These are phyloP conservation scores for Strigamia transsilvanica DNA, from an alignment of 2,888 invertebrate genomes.

Conservation along the genomic window DNA sequence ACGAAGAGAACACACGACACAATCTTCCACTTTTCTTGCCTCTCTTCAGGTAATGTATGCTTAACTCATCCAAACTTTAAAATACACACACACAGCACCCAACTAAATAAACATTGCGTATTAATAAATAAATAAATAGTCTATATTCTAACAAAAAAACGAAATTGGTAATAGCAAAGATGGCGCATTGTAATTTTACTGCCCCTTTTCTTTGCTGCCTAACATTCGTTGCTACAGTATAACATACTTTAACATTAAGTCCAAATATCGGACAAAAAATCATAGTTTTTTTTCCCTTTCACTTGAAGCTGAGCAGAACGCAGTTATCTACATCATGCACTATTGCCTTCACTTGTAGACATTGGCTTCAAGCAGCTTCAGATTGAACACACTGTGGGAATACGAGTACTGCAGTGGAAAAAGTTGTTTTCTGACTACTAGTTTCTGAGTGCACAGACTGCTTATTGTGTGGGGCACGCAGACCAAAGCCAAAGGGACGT, in stretches of 20 bases:
- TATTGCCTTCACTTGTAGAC: conserved; percentile 41
- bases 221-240: no score
- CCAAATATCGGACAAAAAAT: background rate
- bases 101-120: background rate
- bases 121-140: no score
- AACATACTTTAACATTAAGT: background rate
- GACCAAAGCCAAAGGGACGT: conserved; percentile 34
- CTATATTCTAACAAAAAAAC: no score
- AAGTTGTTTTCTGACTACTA: conserved; percentile 35
- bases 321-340: conserved; percentile 42
- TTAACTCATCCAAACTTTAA: background rate
- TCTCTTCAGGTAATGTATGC: conserved; percentile 13
- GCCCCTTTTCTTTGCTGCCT: no score
- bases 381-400: conserved; percentile 38
- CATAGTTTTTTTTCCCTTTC: background rate
- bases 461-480: conserved; percentile 48
- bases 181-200: no score
- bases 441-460: conserved; percentile 21
- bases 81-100: background rate
- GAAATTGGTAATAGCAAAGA: no score
- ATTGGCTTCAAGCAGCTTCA: conserved; percentile 37
- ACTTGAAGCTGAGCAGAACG: conserved; percentile 10
- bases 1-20: background rate
- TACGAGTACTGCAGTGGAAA: conserved; percentile 29
- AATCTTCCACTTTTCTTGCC: background rate